phyloP scores from a whole-genome alignment of 2,113 vertebrate species.

The Chloebia gouldiae region DNA sequence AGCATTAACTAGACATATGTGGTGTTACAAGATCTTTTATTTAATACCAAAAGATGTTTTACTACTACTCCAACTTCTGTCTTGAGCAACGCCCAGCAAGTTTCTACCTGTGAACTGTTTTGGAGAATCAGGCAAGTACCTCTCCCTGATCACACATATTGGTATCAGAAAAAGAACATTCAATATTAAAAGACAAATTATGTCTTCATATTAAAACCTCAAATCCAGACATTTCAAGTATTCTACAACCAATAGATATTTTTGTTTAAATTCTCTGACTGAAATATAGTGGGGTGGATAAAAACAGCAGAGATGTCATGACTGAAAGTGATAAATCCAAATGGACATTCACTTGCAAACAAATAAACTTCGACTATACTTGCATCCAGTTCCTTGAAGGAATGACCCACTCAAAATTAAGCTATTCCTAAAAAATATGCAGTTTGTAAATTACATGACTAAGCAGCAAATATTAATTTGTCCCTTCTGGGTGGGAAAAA shows the following conservation, averaged over 20 bases:
- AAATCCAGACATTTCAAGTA: neutral
- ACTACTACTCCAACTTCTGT: neutral
- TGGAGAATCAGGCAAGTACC: neutral
- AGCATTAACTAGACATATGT: neutral
- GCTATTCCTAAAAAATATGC: neutral
- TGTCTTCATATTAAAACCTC: neutral
- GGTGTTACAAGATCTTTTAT: neutral
- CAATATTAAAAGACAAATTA: neutral
- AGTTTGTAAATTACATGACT: neutral
- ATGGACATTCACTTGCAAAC: neutral
- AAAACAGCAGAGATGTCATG: neutral
- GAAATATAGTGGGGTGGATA: neutral
- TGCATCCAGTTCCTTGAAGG: neutral
- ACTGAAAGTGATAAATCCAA: neutral
- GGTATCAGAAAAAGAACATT: neutral
- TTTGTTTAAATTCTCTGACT: neutral
- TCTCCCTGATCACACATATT: neutral
- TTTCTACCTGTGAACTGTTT: neutral
- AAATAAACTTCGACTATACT: neutral
- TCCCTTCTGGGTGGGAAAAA: neutral
- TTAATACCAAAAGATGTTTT: neutral
- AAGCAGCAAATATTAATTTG: neutral
- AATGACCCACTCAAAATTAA: neutral
- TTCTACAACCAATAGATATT: neutral
- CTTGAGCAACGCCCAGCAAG: neutral